These are phyloP conservation scores for Artemisiospiza belli DNA, from an alignment of 2,113 vertebrate species.

Conservation along the genomic window DNA sequence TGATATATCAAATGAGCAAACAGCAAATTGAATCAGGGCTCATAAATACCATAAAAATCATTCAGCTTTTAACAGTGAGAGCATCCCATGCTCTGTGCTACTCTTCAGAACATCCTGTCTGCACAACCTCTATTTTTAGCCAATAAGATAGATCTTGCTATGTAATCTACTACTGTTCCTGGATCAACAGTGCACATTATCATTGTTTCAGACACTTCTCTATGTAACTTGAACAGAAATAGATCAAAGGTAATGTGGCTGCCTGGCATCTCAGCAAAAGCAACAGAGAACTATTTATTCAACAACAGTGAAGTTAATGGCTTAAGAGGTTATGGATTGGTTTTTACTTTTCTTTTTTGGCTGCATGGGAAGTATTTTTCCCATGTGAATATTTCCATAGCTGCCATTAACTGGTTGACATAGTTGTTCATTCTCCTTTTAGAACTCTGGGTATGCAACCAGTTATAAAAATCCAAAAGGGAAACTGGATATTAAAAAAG, in stretches of 20 bases:
- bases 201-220: conserved; percentile 21
- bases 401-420: not conserved
- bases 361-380: conserved; percentile 1
- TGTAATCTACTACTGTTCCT: conserved; percentile 17
- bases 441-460: not conserved
- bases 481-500: not conserved
- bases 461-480: not conserved
- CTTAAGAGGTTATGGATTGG: not conserved
- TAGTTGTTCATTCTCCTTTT: conserved; percentile 9
- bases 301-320: not conserved
- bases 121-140: conserved; percentile 29
- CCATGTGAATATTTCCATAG: not conserved
- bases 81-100: not conserved
- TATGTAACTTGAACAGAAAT: conserved; percentile 35
- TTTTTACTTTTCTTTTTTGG: not conserved
- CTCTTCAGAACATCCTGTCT: conserved; percentile 25
- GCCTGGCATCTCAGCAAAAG: not conserved
- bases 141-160: conserved; percentile 13
- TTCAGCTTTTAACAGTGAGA: not conserved
- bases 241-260: conserved; percentile 14
- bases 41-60: conserved; percentile 1
- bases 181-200: conserved; percentile 51
- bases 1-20: not conserved
- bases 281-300: conserved; percentile 16
- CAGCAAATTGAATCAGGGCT: not conserved